These are phyloP conservation scores for Bubo blakistoni DNA, from an alignment of 2,113 vertebrate species.

Conservation along the genomic window DNA sequence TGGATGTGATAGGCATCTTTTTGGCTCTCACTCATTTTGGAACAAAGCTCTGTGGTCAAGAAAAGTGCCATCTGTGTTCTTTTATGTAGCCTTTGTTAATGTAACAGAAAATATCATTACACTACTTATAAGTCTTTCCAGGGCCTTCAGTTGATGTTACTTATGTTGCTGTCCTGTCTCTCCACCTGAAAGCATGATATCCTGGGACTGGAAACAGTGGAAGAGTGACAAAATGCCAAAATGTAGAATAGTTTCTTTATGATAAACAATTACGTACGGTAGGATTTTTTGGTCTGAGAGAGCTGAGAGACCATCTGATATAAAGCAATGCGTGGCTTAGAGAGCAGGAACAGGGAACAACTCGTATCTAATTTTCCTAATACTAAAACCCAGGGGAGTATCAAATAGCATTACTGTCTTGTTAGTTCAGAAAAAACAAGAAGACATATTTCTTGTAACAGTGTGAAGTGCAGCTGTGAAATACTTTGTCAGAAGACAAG, in stretches of 20 bases:
- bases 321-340: neutral
- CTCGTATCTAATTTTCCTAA: neutral
- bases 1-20: neutral
- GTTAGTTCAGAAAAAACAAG: neutral
- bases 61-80: neutral
- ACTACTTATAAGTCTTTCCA: neutral
- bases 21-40: neutral
- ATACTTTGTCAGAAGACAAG: neutral
- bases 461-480: neutral
- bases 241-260: neutral
- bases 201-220: neutral
- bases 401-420: neutral
- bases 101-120: neutral
- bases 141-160: neutral
- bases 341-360: neutral
- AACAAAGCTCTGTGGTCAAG: neutral
- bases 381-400: neutral
- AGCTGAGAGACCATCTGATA: neutral
- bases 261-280: neutral
- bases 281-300: neutral
- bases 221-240: neutral
- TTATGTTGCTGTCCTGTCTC: neutral
- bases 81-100: neutral
- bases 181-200: neutral
- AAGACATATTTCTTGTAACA: neutral